Evolutionary conservation across 2,797 vertebrate species (phyloP), one percentile per base, ranked within the genome.

Genomic region (Enteromius paludinosus): DNA sequence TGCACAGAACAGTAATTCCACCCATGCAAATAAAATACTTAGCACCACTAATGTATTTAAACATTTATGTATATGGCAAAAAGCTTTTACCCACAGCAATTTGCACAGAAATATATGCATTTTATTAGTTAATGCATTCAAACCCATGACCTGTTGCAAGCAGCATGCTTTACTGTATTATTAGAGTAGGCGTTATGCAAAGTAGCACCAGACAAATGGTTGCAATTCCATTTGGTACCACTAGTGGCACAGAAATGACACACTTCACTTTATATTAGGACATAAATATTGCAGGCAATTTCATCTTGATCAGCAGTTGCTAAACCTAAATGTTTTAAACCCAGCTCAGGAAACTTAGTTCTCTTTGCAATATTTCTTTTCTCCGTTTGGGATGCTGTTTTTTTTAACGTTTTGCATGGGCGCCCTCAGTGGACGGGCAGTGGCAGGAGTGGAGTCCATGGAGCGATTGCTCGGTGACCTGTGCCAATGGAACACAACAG

Each of bases 391-490:
- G 28, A 52, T 66, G 89, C 88, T 89, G 86, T 90, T 91, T 93
- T 88, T 90, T 30, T 30, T 30, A 1, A 90, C 17, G 9, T 69
- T 90, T 88, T 91, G 91, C 43, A 33, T 81, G 82, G 56, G n/a
- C 10, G 25, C 28, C 59, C 54, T 5, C 92, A 99, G 98, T 99
- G 89, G 98, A 99, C 47, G 98, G 98, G 81, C 97, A 99, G 93
- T 99, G 98, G 98, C 97, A 99, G 88, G 98, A 99, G 90, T 99
- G 98, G 98, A 99, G 96, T 87, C 91, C 95, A 0, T 99, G 98
- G 98, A 99, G 97, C 89, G 97, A 98, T 90, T 99, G 98, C 90
- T 99, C 98, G 0, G 98, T 98, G 93, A 99, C 97, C 23, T 99
- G 98, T 91, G 97, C 98, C 78, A 99, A 99, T 10, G 98, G 98